Percentiles rank a stretch among this genome's conserved stretches.
phyloP scores from a whole-genome alignment of 2,888 invertebrate genomes.

The Orchesella flavescens region DNA sequence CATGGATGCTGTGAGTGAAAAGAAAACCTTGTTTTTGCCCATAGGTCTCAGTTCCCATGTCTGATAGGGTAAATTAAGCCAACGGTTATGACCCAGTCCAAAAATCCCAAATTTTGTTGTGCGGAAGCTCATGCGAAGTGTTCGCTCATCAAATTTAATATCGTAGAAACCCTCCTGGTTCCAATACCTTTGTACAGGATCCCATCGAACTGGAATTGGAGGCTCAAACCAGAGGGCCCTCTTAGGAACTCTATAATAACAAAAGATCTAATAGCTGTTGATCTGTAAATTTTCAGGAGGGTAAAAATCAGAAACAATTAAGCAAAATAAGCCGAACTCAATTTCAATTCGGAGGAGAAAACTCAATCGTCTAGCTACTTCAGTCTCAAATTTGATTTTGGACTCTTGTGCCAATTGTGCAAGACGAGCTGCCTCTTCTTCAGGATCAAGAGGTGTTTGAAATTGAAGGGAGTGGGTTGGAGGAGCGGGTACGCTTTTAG shows the following conservation, averaged over 20 bases:
- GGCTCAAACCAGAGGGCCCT: slow-evolving; percentile 86
- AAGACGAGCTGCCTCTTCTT: slow-evolving; percentile 41
- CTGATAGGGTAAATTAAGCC: slow-evolving; percentile 88
- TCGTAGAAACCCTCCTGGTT: slow-evolving; percentile 84
- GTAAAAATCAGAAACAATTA: no score
- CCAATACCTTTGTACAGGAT: slow-evolving; percentile 79
- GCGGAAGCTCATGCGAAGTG: slow-evolving; percentile 77
- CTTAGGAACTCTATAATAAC: slow-evolving; percentile 79
- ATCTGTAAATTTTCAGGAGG: no score
- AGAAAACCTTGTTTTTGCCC: slow-evolving; percentile 66
- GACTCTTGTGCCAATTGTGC: slow-evolving; percentile 5
- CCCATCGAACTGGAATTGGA: slow-evolving; percentile 83
- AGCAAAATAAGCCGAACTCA: slow-evolving; percentile 60
- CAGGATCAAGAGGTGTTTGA: slow-evolving; percentile 18
- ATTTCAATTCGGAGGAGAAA: slow-evolving; percentile 58
- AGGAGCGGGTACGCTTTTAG: background rate
- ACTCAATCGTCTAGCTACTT: slow-evolving; percentile 44
- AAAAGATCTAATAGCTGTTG: no score
- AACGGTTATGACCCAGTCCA: slow-evolving; percentile 83
- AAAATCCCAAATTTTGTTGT: slow-evolving; percentile 83
- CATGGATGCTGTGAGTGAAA: slow-evolving; percentile 68
- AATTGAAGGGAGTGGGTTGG: background rate
- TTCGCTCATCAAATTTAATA: slow-evolving; percentile 88
- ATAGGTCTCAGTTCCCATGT: slow-evolving; percentile 87
- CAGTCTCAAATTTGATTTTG: slow-evolving; percentile 32